A percentile compares a stretch with the other conserved stretches of the same genome.
Evolutionary conservation across 2,113 vertebrate genomes (phyloP).

Genomic region (Colius striatus): DNA sequence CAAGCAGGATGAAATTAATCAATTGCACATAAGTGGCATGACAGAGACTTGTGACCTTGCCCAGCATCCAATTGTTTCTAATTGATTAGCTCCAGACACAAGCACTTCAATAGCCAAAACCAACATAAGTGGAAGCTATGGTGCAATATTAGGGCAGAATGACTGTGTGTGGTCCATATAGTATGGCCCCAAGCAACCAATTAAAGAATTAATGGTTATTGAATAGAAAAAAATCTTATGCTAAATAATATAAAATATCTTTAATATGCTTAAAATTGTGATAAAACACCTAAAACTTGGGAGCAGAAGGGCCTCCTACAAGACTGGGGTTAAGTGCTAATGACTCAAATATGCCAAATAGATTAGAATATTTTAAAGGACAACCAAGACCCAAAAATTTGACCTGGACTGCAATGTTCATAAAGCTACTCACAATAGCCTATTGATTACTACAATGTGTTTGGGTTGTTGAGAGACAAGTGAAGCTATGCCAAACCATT

Average conservation of each 20-base stretch:
- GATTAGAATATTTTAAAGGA: conserved; percentile 32
- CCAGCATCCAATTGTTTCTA: conserved; percentile 69
- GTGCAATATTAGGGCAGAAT: conserved; percentile 17
- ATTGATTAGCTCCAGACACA: conserved; percentile 69
- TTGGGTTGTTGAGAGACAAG: conserved; percentile 50
- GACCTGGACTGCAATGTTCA: conserved; percentile 28
- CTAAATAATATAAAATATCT: conserved; percentile 56
- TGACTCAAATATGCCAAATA: conserved; percentile 17
- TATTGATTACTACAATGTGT: conserved; percentile 61
- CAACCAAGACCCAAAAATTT: conserved; percentile 14
- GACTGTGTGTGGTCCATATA: conserved; percentile 61
- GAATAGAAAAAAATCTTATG: conserved; percentile 56
- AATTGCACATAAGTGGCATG: conserved; percentile 46
- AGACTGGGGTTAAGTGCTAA: conserved; percentile 42
- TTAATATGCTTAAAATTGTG: conserved; percentile 48
- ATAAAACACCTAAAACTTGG: conserved; percentile 29
- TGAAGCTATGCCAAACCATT: conserved; percentile 47
- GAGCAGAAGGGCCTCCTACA: background rate
- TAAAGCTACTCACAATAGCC: conserved; percentile 29
- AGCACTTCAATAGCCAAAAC: conserved; percentile 59
- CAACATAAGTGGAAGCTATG: conserved; percentile 52
- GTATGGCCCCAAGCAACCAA: conserved; percentile 50
- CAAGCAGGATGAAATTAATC: conserved; percentile 68
- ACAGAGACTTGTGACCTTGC: conserved; percentile 55
- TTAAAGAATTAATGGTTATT: conserved; percentile 69